A percentile compares a stretch with the other conserved stretches of the same genome.
phyloP scores from a whole-genome alignment of 2,888 invertebrate genomes.

The Pyrgus malvae region DNA sequence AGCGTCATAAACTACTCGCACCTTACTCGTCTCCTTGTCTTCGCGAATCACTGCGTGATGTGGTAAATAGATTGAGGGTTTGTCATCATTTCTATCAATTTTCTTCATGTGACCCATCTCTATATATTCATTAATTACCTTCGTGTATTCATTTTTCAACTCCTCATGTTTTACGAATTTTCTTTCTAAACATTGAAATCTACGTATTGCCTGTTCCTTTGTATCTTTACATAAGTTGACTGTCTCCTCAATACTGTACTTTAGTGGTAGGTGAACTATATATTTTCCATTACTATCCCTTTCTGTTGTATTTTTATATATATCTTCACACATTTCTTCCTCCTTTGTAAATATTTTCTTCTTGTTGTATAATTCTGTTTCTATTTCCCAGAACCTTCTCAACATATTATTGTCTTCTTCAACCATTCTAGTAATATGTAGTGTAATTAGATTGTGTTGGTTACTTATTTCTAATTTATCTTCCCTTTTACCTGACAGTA shows the following conservation, averaged over 20 bases:
- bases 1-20: slow-evolving; percentile 37
- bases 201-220: slow-evolving; percentile 30
- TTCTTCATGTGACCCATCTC: slow-evolving; percentile 33
- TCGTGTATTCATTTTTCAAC: slow-evolving; percentile 27
- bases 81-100: background rate
- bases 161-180: slow-evolving; percentile 22
- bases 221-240: slow-evolving; percentile 30
- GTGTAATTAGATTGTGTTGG: slow-evolving; percentile 6
- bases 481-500: slow-evolving; percentile 27
- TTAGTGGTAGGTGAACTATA: slow-evolving; percentile 31
- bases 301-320: slow-evolving; percentile 28
- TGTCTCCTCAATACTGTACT: slow-evolving; percentile 18
- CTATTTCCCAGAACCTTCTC: slow-evolving; percentile 37
- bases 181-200: slow-evolving; percentile 30
- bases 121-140: slow-evolving; percentile 31
- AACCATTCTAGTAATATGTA: slow-evolving; percentile 17
- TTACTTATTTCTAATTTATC: background rate
- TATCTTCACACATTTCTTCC: slow-evolving; percentile 33
- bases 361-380: slow-evolving; percentile 31
- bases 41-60: slow-evolving; percentile 37
- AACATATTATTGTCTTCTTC: slow-evolving; percentile 35
- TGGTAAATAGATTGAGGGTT: slow-evolving; percentile 30
- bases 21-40: slow-evolving; percentile 34
- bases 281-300: slow-evolving; percentile 31
- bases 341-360: slow-evolving; percentile 30